A percentile compares a stretch with the other conserved stretches of the same genome.
phyloP scores from a whole-genome alignment of 2,888 invertebrate genomes.

The Drosophila mimetica region DNA sequence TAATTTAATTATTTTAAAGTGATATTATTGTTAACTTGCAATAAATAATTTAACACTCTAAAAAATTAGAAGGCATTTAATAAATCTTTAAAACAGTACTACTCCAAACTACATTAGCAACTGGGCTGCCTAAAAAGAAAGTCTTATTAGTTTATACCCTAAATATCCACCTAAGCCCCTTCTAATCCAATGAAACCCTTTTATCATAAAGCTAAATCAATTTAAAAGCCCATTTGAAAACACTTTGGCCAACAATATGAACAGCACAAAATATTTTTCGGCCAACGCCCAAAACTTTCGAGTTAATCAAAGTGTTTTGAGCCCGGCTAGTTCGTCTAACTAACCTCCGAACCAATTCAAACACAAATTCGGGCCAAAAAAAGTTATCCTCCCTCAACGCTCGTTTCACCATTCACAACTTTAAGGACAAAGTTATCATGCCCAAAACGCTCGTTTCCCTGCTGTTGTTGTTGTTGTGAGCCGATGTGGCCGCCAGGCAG shows the following conservation, averaged over 20 bases:
- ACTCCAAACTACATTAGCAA: too few species aligned
- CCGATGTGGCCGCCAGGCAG: constrained; percentile 46
- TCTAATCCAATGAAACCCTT: background rate
- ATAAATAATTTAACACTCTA: too few species aligned
- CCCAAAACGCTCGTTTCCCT: constrained; percentile 46
- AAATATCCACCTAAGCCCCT: background rate
- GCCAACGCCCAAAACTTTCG: constrained; percentile 14
- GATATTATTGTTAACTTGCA: too few species aligned
- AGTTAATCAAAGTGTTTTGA: constrained; percentile 35
- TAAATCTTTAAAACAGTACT: too few species aligned
- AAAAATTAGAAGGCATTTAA: too few species aligned
- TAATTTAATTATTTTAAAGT: too few species aligned
- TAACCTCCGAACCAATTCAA: constrained; percentile 20
- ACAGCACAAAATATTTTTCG: constrained; percentile 3
- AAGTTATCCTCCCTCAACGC: constrained; percentile 9
- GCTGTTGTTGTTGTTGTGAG: constrained; percentile 1
- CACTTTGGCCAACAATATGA: constrained; percentile 4
- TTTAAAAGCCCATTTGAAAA: background rate
- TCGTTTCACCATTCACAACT: constrained; percentile 30
- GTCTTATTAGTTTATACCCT: background rate
- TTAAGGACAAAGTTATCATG: constrained; percentile 52
- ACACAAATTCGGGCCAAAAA: constrained; percentile 6
- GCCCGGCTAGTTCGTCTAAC: constrained; percentile 15
- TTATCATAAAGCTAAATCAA: constrained; percentile 5
- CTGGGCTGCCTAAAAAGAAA: background rate